phyloP scores from a whole-genome alignment of 2,113 vertebrate genomes.

The Aptenodytes forsteri region DNA sequence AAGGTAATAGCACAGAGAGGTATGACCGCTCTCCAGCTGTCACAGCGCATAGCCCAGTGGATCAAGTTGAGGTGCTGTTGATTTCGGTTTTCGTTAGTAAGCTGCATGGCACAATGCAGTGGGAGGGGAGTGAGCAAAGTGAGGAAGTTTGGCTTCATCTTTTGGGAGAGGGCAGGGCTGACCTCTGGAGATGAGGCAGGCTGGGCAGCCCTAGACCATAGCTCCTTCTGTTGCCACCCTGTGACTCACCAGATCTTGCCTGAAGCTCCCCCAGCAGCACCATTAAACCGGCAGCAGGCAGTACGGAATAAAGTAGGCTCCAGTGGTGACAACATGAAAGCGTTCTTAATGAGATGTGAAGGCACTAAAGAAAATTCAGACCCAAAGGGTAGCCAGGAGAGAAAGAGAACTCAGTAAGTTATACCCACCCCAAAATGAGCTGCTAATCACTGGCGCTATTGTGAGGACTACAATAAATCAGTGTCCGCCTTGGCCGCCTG shows the following conservation, averaged over 20 bases:
- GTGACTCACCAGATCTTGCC: background rate
- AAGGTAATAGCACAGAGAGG: background rate
- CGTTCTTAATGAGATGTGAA: background rate
- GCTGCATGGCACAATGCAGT: rapidly evolving
- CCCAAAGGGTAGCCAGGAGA: background rate
- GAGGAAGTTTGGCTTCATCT: background rate
- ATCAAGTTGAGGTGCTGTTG: background rate
- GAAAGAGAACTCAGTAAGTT: background rate
- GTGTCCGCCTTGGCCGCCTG: background rate
- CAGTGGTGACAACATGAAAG: background rate
- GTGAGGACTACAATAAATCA: constrained; percentile 53
- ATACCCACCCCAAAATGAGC: background rate
- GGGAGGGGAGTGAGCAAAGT: background rate
- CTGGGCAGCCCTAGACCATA: background rate
- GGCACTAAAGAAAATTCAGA: background rate
- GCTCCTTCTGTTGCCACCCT: background rate
- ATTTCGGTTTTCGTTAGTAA: background rate
- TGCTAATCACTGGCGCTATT: constrained; percentile 34
- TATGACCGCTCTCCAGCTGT: background rate
- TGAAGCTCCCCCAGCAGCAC: background rate
- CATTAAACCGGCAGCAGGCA: background rate
- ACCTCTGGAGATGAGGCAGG: background rate
- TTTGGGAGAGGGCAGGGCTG: background rate
- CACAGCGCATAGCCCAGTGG: background rate
- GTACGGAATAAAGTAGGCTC: background rate